Base-by-base conservation (phyloP, 2,888 invertebrate species). In the Ornithoptera priamus region DNA sequence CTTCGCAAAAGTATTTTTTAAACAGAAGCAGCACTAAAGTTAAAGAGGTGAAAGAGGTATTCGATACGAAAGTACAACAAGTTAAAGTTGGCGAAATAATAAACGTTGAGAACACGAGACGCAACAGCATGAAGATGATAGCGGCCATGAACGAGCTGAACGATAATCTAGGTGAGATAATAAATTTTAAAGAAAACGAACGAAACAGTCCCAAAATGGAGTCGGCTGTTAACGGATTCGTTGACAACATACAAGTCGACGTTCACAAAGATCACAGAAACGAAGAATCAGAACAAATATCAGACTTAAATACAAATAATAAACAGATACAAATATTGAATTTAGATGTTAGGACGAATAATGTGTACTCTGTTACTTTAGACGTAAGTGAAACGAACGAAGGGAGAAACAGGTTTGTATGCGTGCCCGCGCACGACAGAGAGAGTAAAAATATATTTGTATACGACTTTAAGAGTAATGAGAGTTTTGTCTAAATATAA, bases 281-380 rank as follows among this genome's bases (percentile, higher is more conserved):
- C 15, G 80, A 84, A 63, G 81, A 83, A 71, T 70, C 75, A 71
- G 76, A 75, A 59, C 77, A 80, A 68, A 72, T 73, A 74, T 73
- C 67, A 42, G 80, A 79, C 57, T 60, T 53, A 59, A 81, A 82
- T 79, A 83, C 90, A 82, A 90, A 90, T 85, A 91, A 90, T 89
- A 92, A 90, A 82, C 90, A 91, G 76, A 87, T 92, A 87, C 92
- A 92, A 85, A 92, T 92, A 89, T 85, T 92, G 75, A 92, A 92
- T 77, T 77, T 92, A 90, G 92, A 92, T 80, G 86, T 89, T 78
- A 92, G 92, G 78, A 92, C 90, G 63, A 92, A 92, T 78, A 90
- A 86, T 82, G 91, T 92, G 60, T 91, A 92, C 87, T 90, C 92
- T 73, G 90, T 92, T 80, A 92, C 90, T 65, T 81, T 92, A 86